Evolutionary conservation across 2,113 vertebrate genomes (phyloP), one percentile per base, ranked within the genome.

Genomic region (Verasper variegatus): DNA sequence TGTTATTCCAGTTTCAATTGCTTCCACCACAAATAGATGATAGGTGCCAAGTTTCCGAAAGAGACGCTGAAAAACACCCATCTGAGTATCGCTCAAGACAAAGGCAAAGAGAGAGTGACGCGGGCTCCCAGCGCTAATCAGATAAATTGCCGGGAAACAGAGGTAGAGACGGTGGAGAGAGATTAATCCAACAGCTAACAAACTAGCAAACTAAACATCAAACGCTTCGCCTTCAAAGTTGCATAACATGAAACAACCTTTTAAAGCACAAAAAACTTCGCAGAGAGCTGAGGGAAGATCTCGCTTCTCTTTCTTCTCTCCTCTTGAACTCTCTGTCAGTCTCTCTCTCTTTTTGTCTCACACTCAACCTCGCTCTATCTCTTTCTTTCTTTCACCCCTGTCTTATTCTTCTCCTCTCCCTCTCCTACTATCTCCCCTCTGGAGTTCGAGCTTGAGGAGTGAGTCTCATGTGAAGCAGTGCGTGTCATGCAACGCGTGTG

Each of bases 151-250:
- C 57, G 66, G 47, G 42, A 20, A 59, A 71, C 76, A 47, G 74
- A 74, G 75, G 76, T 75, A 80, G 86, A 83, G 86, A 83, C 74
- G 85, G 74, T 67, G 71, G 74, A 68, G 86, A 74, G 86, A 74
- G 84, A 91, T 89, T 90, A 89, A 88, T 86, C 88, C 89, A 89
- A 83, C 65, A 91, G 86, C 90, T 91, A 88, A 91, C 89, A 89
- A 93, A 91, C 87, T 69, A 84, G 78, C 71, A 81, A 88, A 89
- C 88, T 80, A 81, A 72, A 92, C 92, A 92, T 94, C 91, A 92
- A 93, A 94, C 79, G 24, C 77, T 66, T 71, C 66, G 68, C 86
- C 91, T 94, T 94, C 93, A 94, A 93, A 93, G 91, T 92, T 93
- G 89, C 75, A 56, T 86, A 90, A 90, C 89, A 88, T 89, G 87